Conservation (phyloP, 2,888 invertebrate species). For the Glyphotaelius pellucidus region DNA sequence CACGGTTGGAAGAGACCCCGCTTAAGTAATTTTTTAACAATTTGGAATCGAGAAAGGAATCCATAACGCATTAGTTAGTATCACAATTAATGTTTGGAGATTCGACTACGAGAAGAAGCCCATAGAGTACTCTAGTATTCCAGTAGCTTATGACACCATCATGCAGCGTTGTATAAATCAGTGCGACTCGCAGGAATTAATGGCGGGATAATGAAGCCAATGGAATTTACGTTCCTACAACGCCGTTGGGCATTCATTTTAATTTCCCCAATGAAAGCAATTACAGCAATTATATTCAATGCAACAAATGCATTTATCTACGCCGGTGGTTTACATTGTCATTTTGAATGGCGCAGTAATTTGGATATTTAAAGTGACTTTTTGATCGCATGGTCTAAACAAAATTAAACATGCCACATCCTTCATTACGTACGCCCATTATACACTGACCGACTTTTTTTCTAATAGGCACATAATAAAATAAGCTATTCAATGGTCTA, state of each 20-base stretch:
- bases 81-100: no score
- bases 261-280: constrained; percentile 62
- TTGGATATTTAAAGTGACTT: not conserved
- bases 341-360: constrained; percentile 44
- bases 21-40: no score
- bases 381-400: not conserved
- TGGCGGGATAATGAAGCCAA: constrained; percentile 60
- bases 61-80: no score
- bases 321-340: constrained; percentile 49
- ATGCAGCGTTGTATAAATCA: constrained; percentile 57
- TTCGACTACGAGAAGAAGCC: not conserved
- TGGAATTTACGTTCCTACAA: constrained; percentile 57
- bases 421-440: not conserved
- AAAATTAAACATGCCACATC: not conserved
- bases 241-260: constrained; percentile 58
- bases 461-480: no score
- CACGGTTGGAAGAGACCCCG: no score
- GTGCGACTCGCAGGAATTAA: constrained; percentile 53
- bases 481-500: not conserved
- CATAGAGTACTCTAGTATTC: not conserved
- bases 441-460: not conserved
- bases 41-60: no score
- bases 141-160: constrained; percentile 41
- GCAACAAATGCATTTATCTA: constrained; percentile 62
- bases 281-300: constrained; percentile 61